Evolutionary conservation across 64 coral and sea anemone species (phyloP), one percentile per base, ranked within the genome.

Genomic region (Catalaphyllia jardinei): DNA sequence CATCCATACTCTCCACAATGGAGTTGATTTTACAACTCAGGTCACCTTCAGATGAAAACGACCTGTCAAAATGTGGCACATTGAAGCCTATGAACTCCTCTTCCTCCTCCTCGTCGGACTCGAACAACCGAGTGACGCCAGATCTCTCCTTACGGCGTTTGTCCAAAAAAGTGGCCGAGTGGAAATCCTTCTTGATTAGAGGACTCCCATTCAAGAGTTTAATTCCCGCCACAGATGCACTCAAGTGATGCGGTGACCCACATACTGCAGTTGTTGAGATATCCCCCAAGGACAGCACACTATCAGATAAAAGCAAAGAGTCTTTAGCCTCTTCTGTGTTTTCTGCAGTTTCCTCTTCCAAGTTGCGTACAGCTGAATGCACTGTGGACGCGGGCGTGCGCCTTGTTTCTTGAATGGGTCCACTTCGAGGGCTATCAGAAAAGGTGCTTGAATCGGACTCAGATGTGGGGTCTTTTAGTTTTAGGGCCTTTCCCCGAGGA

Each of bases 101-200:
- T 12, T 92, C 82, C 8, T 87, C 74, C 24, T 91, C 89, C 4
- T 91, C 55, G 87, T 92, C 90, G 31, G 90, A 92, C 51, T 92
- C 83, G 65, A 92, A 92, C 46, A 92, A 71, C 27, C 52, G 31
- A 49, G 89, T 62, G 35, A 63, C 9, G 29, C 69, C 8, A 60
- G 50, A 28, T 69, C 51, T 3, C 31, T 27, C 0, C 25, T 18
- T 2, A 15, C 50, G 18, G 35, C 22, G 42, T 76, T 33, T 60
- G 27, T 0, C 51, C 10, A 52, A 38, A 75, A 59, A 57, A 52
- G n/a, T 1, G 18, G 4, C 67, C 13, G 82, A 86, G 15, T 69
- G 63, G 17, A 25, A 65, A 14, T 35, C 29, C 12, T 50, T 18
- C 29, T 84, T 22, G 6, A 46, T 52, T 3, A 16, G 49, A 35